Evolutionary conservation across 2,113 vertebrate species (phyloP).

Genomic region (Rhea americana): DNA sequence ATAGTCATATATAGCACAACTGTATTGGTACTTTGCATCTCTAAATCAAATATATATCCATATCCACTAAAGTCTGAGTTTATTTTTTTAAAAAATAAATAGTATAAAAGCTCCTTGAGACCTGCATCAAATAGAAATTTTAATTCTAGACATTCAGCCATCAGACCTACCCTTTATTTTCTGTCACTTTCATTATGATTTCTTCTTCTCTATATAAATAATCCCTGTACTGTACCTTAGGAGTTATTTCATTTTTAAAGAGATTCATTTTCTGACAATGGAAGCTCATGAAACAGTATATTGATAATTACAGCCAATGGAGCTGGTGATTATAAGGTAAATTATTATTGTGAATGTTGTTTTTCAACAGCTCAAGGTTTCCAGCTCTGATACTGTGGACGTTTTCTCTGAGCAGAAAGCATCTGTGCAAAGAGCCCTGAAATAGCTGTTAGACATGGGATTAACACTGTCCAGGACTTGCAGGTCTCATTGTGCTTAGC

Average conservation of each 20-base stretch:
- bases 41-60: neutral
- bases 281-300: conserved; percentile 53
- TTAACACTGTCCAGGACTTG: neutral
- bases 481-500: neutral
- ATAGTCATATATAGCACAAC: neutral
- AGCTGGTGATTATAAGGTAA: conserved; percentile 59
- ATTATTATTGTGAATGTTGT: conserved; percentile 23
- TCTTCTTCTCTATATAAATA: conserved; percentile 53
- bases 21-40: neutral
- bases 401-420: neutral
- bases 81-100: neutral
- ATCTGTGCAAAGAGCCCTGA: neutral
- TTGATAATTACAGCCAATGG: conserved; percentile 40
- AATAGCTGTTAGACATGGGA: neutral
- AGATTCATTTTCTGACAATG: conserved; percentile 57
- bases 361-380: neutral
- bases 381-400: neutral
- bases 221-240: neutral
- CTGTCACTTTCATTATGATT: conserved; percentile 56
- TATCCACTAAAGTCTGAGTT: neutral
- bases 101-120: neutral
- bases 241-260: conserved; percentile 39
- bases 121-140: neutral
- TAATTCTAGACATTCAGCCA: neutral
- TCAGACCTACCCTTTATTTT: conserved; percentile 24